Evolutionary conservation across 2,888 invertebrate species (phyloP), one percentile per base, ranked within the genome.

Genomic region (Harpagoxenus sublaevis): DNA sequence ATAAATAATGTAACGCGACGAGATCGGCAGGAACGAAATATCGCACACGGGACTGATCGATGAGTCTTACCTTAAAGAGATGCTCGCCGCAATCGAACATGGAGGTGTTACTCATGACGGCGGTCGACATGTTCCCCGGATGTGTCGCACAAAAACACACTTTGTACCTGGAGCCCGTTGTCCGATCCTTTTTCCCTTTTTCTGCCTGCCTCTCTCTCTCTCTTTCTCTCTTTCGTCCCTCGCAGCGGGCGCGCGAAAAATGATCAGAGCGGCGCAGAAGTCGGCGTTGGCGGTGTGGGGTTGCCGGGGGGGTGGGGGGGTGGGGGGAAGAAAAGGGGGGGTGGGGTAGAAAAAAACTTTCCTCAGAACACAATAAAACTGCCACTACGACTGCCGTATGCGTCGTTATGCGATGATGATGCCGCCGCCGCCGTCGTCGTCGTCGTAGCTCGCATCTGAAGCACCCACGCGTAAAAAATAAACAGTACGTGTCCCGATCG

Each of bases 81-180:
- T 97, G 96, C 95, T 97, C 97, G 96, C 96, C 97, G 96, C 97
- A 97, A 94, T 97, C 97, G 96, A 97, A 97, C 96, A 97, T 96
- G 94, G 97, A 96, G 95, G 96, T 94, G 42, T 48, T 66, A 95
- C 97, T 96, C 97, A 97, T 97, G 95, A 97, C 97, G 95, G 97
- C 97, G 92, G 97, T 97, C 96, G 97, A 97, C 97, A 97, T 97
- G 95, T 95, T 96, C 68, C 73, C 86, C 83, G 39, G 66, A 23
- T 23, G 79, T 87, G 87, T 86, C 63, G 77, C 88, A 87, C 90
- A 90, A 86, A 78, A 79, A 79, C 70, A 79, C 79, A 79, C 79
- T 70, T 60, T 48, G 78, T 68, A 57, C 18, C n/a, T 57, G 28
- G 18, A 51, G 79, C 35, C 60, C 35, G 39, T 9, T 31, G n/a